A percentile compares a stretch with the other conserved stretches of the same genome.
Evolutionary conservation across 92 coral and sea anemone species (phyloP).

Genomic region (Parazoanthus atlanticus): DNA sequence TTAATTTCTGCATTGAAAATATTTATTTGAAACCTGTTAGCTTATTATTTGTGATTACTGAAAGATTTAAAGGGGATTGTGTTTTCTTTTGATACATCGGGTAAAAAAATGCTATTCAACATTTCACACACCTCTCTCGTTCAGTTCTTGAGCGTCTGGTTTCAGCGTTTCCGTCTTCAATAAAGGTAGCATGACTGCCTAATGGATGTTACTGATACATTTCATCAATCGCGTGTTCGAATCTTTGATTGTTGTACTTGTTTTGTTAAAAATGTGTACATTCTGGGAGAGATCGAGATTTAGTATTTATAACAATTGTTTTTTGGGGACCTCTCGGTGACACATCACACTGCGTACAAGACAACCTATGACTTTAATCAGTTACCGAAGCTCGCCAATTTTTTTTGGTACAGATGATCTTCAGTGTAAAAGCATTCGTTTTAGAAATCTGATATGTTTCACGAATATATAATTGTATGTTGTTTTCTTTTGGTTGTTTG

Average conservation of each 20-base stretch:
- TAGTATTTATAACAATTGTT: background rate
- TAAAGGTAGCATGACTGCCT: background rate
- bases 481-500: no score
- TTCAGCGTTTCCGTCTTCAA: background rate
- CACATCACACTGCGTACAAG: background rate
- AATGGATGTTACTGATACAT: background rate
- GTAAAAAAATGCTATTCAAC: background rate
- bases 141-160: background rate
- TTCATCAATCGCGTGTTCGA: constrained; percentile 14
- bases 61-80: background rate
- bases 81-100: background rate
- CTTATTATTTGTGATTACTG: background rate
- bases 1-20: constrained; percentile 2
- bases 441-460: no score
- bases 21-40: background rate
- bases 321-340: background rate
- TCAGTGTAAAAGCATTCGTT: no score
- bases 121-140: background rate
- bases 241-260: background rate
- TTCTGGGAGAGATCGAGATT: background rate
- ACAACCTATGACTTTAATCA: background rate
- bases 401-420: no score
- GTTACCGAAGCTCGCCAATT: no score
- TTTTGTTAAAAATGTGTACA: constrained; percentile 2
- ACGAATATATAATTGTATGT: no score